phyloP scores from a whole-genome alignment of 1,140 invertebrate genomes.

The Brachionus rubens region DNA sequence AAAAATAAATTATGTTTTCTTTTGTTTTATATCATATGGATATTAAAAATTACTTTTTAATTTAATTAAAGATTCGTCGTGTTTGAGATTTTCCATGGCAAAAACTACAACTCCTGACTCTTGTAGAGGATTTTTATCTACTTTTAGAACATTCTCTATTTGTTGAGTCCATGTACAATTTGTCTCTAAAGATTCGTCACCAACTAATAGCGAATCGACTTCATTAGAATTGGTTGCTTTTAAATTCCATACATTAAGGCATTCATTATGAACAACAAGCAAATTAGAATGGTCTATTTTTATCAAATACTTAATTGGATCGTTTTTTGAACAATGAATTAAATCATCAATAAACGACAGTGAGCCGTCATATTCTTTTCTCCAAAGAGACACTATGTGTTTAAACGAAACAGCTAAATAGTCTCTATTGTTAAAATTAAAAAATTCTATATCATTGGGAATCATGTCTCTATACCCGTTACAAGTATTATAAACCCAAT shows the following conservation, averaged over 20 bases:
- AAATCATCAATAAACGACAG: conserved; percentile 30
- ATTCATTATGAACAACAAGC: conserved; percentile 8
- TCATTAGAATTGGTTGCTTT: background rate
- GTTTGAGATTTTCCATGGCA: background rate
- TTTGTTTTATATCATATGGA: too few relatives aligned
- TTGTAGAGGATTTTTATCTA: background rate
- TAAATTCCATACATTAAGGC: conserved; percentile 20
- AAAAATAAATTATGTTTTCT: background rate
- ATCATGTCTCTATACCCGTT: conserved; percentile 28
- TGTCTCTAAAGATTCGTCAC: background rate
- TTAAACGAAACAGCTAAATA: conserved; percentile 14
- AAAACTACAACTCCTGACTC: background rate
- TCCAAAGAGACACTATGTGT: conserved; percentile 37
- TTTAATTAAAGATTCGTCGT: background rate
- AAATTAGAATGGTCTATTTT: background rate
- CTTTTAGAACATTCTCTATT: background rate
- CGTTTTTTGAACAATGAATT: background rate
- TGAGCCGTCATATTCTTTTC: background rate
- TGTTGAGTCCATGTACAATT: background rate
- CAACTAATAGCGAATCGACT: background rate
- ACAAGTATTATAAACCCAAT: conserved; percentile 25
- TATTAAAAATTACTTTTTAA: conserved; percentile 12
- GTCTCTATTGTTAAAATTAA: background rate
- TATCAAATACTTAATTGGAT: background rate
- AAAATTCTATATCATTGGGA: conserved; percentile 23